Base-by-base conservation (phyloP, 2,113 vertebrate species). In the Phrynosoma blainvillii region DNA sequence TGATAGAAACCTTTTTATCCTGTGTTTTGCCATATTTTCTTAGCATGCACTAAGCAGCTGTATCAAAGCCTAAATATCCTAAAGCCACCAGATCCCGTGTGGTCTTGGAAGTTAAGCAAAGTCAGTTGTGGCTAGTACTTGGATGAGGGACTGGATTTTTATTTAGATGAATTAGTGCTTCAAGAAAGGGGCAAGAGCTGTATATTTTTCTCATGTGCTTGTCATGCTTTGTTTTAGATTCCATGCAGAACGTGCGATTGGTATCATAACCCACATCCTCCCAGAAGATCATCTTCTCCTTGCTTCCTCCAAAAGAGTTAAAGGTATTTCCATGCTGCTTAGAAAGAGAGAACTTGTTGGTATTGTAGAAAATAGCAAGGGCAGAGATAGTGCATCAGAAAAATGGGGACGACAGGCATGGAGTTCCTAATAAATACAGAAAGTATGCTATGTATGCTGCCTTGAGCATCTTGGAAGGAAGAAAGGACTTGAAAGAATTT, bases 221-320 rank as follows among this genome's bases (percentile, higher is more conserved):
- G 27, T 91, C 79, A 91, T 0, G 79, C 73, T 93, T 79, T 91
- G 1, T 95, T 95, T 9, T 95, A 99, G 99, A 95, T 99, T 99
- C 95, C 99, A 99, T 42, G 99, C 99, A 94, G 99, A 99, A 96
- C 98, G 98, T 97, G 99, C 99, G 96, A 99, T 99, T 97, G 99
- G 98, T 95, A 99, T 99, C 96, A 99, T 99, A 91, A 99, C 98
- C 95, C 99, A 99, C 95, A 99, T 99, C 96, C 98, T 99, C 93
- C 99, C 99, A 91, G 99, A 99, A 97, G 99, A 99, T 92, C 99
- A 99, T 96, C 98, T 99, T 93, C 97, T 99, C 91, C 96, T 99
- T 96, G 99, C 99, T 76, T 99, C 99, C 62, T 99, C 99, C 36
- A 99, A 99, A 96, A 97, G 99, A 96, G 99, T 99, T 95, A 99